Evolutionary conservation across 1,140 invertebrate genomes (phyloP).

Genomic region (Rhizoglyphus robini): DNA sequence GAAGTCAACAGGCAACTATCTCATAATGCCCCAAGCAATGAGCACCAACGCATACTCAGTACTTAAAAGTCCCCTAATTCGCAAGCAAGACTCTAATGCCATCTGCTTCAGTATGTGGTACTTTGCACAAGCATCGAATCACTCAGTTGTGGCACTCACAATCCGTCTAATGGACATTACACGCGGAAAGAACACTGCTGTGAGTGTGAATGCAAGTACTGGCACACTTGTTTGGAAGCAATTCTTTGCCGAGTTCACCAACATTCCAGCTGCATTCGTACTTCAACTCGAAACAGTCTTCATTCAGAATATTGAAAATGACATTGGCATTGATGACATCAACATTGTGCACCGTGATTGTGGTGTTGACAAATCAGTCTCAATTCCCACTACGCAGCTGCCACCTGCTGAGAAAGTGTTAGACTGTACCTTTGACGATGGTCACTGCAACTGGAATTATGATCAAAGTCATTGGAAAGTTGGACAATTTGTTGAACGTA

Average conservation of each 20-base stretch:
- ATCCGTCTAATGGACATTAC: not conserved
- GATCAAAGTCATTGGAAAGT: not conserved
- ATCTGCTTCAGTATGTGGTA: slow-evolving; percentile 1
- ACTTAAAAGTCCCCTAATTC: not conserved
- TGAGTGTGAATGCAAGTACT: not conserved
- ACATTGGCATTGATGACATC: slow-evolving; percentile 15
- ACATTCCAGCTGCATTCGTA: not conserved
- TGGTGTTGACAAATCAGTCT: not conserved
- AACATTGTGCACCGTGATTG: not conserved
- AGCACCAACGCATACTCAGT: not conserved
- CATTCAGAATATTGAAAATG: not conserved
- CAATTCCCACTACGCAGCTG: not conserved
- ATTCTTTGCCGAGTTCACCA: not conserved
- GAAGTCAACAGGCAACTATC: not conserved
- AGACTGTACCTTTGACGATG: not conserved
- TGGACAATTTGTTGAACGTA: not conserved
- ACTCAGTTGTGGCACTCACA: not conserved
- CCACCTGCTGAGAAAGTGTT: not conserved
- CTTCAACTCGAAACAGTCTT: not conserved
- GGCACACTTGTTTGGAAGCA: not conserved
- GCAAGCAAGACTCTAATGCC: not conserved
- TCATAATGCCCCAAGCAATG: not conserved
- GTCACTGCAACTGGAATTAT: not conserved
- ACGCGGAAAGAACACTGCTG: not conserved
- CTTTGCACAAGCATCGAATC: not conserved